These are phyloP conservation scores for Hermaeophaga mercurialis DNA, from an alignment of 2,888 invertebrate genomes.

Conservation along the genomic window DNA sequence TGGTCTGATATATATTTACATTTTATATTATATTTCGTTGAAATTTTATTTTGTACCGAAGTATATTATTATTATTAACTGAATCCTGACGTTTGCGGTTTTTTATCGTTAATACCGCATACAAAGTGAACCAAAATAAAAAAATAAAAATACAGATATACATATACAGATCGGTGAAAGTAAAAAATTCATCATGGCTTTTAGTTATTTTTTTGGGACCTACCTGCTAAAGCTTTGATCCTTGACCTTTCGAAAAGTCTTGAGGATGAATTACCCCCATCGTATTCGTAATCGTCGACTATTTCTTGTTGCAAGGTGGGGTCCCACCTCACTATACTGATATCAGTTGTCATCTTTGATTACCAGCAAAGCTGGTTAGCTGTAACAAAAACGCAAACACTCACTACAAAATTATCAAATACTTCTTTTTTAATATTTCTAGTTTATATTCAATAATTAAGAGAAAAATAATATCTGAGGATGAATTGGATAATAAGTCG, in stretches of 20 bases:
- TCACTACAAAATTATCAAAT: too few relatives aligned
- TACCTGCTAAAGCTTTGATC: slow-evolving; percentile 98
- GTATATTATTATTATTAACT: too few relatives aligned
- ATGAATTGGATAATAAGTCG: too few relatives aligned
- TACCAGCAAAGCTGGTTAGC: slow-evolving; percentile 51
- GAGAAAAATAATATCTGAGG: too few relatives aligned
- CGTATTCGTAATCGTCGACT: slow-evolving; percentile 98
- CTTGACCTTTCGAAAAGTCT: slow-evolving; percentile 98
- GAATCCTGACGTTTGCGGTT: too few relatives aligned
- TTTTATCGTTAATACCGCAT: too few relatives aligned
- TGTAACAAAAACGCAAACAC: slow-evolving; percentile 42
- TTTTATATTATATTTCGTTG: too few relatives aligned
- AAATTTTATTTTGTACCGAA: too few relatives aligned
- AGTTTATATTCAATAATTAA: too few relatives aligned
- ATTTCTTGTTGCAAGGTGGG: slow-evolving; percentile 91
- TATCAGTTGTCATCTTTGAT: slow-evolving; percentile 88
- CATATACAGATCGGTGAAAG: neutral
- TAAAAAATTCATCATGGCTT: too few relatives aligned
- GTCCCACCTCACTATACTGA: slow-evolving; percentile 97
- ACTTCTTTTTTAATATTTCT: too few relatives aligned
- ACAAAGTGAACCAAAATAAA: neutral
- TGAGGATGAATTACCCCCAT: slow-evolving; percentile 98
- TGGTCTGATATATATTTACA: neutral
- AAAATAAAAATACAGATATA: neutral
- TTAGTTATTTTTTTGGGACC: too few relatives aligned